Percentiles rank a stretch among this genome's conserved stretches.
phyloP scores from a whole-genome alignment of 2,888 invertebrate species.

The Acleris sparsana region DNA sequence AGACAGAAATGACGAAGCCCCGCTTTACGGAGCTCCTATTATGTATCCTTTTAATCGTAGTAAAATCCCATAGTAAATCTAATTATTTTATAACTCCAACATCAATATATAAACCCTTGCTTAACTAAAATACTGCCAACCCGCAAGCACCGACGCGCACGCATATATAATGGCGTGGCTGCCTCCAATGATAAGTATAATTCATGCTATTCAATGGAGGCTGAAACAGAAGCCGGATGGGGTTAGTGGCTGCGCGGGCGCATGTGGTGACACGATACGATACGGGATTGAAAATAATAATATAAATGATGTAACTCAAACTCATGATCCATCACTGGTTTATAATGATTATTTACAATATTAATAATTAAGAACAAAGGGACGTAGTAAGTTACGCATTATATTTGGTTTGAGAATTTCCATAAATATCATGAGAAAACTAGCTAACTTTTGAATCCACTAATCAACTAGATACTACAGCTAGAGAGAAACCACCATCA shows the following conservation, averaged over 20 bases:
- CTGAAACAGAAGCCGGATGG: constrained; percentile 49
- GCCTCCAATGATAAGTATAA: constrained; percentile 43
- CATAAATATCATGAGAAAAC: not conserved
- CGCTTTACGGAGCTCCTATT: no score
- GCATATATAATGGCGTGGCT: constrained; percentile 23
- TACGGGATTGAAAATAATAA: not conserved
- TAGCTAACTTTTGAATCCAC: no score
- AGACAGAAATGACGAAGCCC: no score
- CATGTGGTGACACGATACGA: not conserved
- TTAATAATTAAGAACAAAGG: no score
- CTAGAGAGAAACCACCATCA: no score
- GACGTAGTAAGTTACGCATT: not conserved
- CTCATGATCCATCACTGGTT: no score
- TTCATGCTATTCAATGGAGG: constrained; percentile 44
- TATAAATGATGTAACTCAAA: not conserved
- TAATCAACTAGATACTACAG: no score
- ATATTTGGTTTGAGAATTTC: not conserved
- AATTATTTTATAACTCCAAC: no score
- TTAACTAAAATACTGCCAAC: constrained; percentile 4
- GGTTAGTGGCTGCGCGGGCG: constrained; percentile 26
- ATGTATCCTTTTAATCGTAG: no score
- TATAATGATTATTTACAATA: no score
- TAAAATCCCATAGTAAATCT: no score
- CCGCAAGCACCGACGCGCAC: not conserved
- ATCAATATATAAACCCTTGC: no score